These are phyloP conservation scores for Choloepus didactylus DNA, from an alignment of 2,797 vertebrate genomes.

Conservation along the genomic window DNA sequence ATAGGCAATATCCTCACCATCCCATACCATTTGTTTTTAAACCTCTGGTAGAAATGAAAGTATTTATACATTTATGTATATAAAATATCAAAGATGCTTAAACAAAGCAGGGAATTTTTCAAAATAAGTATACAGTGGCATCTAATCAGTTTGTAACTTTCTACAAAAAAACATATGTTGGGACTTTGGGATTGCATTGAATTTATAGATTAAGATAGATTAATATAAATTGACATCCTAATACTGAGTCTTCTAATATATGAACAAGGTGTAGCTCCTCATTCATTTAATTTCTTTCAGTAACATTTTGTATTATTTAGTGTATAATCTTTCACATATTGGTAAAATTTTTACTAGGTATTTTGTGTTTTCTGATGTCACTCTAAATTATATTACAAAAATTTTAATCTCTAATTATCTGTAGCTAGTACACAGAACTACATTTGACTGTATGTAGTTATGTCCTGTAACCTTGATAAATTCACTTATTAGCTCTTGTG, in stretches of 20 bases:
- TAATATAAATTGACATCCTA: not conserved
- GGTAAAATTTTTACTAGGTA: not conserved
- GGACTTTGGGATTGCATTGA: not conserved
- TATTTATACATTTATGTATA: not conserved
- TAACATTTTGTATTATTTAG: not conserved
- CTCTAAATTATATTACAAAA: not conserved
- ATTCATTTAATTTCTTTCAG: not conserved
- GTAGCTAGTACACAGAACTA: not conserved
- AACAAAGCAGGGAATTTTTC: not conserved
- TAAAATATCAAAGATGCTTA: not conserved
- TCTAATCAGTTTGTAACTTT: not conserved
- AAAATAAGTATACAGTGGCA: not conserved
- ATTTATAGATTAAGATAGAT: not conserved
- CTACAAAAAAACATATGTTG: not conserved
- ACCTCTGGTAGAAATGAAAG: constrained; percentile 20
- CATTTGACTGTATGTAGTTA: no score
- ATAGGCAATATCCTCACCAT: not conserved
- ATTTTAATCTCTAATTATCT: not conserved
- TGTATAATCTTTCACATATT: not conserved
- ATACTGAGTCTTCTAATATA: not conserved
- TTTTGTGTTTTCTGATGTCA: not conserved
- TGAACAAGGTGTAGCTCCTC: not conserved
- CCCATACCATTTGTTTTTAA: constrained; percentile 6
- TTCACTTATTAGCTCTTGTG: not conserved
- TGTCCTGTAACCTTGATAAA: not conserved